A percentile compares a stretch with the other conserved stretches of the same genome.
phyloP scores from a whole-genome alignment of 2,888 invertebrate species.

The Schizaphis graminum region DNA sequence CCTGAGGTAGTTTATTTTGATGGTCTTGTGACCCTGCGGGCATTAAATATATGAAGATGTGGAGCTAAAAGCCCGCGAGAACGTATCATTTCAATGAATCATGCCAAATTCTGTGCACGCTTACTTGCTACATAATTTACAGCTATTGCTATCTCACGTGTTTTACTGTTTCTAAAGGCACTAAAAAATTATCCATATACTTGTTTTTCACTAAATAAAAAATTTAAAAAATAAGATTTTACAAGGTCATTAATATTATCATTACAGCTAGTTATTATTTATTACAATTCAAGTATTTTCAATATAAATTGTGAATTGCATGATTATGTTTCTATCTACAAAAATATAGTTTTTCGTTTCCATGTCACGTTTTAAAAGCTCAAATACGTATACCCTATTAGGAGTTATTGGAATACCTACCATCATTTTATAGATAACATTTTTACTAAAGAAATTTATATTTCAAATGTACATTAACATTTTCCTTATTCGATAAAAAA shows the following conservation, averaged over 20 bases:
- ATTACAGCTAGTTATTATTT: background rate
- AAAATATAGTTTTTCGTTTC: background rate
- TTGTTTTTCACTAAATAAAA: background rate
- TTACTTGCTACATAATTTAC: background rate
- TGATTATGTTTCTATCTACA: background rate
- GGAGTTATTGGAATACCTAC: background rate
- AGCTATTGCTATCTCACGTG: background rate
- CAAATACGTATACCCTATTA: background rate
- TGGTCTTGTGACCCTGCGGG: background rate
- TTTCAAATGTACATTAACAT: background rate
- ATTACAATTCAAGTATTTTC: background rate
- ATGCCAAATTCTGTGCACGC: background rate
- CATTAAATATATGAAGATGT: background rate
- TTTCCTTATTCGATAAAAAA: background rate
- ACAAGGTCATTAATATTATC: background rate
- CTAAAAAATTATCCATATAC: conserved; percentile 9
- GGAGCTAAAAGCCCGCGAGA: background rate
- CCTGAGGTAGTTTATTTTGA: conserved; percentile 31
- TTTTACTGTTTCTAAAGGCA: background rate
- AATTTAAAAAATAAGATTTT: background rate
- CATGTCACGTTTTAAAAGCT: background rate
- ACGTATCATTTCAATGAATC: conserved; percentile 13
- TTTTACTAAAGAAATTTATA: background rate
- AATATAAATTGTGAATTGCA: background rate
- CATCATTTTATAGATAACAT: background rate